These are phyloP conservation scores for Hiodon alosoides DNA, from an alignment of 2,113 vertebrate species.

Conservation along the genomic window DNA sequence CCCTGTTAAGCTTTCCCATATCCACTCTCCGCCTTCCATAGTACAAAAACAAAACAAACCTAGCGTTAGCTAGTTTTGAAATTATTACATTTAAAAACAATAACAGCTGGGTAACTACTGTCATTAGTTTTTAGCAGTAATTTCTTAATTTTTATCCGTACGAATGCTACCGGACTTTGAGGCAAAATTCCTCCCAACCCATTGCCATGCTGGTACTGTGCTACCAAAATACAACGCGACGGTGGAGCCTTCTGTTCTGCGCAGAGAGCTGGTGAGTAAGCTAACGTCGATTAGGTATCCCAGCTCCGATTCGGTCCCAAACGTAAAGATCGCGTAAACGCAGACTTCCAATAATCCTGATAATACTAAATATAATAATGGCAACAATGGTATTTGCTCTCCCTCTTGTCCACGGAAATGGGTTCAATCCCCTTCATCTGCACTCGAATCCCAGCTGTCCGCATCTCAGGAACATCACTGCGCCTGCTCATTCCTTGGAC, in stretches of 20 bases:
- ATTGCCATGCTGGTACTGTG: conserved; percentile 4
- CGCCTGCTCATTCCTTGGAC: conserved; percentile 45
- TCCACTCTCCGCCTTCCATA: conserved; percentile 24
- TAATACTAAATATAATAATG: conserved; percentile 4
- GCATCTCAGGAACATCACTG: conserved; percentile 37
- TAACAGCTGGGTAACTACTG: no score
- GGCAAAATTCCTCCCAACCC: conserved; percentile 1
- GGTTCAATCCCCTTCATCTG: conserved; percentile 24
- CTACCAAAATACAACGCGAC: neutral
- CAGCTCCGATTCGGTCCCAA: conserved; percentile 10
- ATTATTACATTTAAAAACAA: no score
- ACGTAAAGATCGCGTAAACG: neutral
- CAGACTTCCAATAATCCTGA: neutral
- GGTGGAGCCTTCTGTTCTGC: neutral
- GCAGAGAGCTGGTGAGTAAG: conserved; percentile 9
- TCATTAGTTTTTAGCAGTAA: neutral
- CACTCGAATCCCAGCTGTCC: conserved; percentile 43
- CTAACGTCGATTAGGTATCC: conserved; percentile 13
- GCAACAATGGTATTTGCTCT: neutral
- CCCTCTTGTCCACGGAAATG: conserved; percentile 22
- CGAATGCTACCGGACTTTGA: conserved; percentile 1
- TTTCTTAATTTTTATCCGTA: neutral
- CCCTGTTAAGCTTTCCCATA: conserved; percentile 50
- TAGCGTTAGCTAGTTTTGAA: neutral
- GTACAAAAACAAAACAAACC: neutral